Conservation (phyloP, 2,888 invertebrate species). For the Zygaena filipendulae region DNA sequence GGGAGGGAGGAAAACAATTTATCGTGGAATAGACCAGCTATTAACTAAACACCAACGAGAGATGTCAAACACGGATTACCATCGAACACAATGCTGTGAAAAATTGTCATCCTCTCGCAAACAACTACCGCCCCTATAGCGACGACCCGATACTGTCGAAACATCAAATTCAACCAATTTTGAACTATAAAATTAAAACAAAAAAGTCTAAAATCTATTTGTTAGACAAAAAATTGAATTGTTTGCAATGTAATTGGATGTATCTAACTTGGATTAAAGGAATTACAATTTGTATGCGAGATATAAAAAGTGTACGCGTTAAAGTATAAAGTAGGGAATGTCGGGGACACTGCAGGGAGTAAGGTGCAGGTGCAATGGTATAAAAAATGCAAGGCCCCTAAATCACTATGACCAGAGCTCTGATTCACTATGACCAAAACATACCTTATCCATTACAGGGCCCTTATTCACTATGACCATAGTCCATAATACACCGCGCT, state of each 20-base stretch:
- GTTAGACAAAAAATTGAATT: no score
- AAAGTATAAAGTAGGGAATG: no score
- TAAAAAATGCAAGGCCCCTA: slow-evolving; percentile 34
- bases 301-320: slow-evolving; percentile 56
- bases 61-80: slow-evolving; percentile 64
- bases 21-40: slow-evolving; percentile 34
- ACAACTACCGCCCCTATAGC: slow-evolving; percentile 42
- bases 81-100: slow-evolving; percentile 52
- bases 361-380: slow-evolving; percentile 53
- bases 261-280: slow-evolving; percentile 63
- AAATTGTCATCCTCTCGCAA: slow-evolving; percentile 48
- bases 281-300: slow-evolving; percentile 61
- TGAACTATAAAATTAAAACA: no score
- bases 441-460: no score
- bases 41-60: slow-evolving; percentile 50
- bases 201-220: no score
- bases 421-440: no score
- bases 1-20: slow-evolving; percentile 27
- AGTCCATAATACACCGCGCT: no score
- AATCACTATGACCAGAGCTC: no score
- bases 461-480: no score
- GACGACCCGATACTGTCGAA: no score
- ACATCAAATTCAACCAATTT: no score
- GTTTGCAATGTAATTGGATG: slow-evolving; percentile 61
- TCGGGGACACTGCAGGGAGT: no score